These are phyloP conservation scores for Scleropages formosus DNA, from an alignment of 2,797 vertebrate genomes.

Conservation along the genomic window DNA sequence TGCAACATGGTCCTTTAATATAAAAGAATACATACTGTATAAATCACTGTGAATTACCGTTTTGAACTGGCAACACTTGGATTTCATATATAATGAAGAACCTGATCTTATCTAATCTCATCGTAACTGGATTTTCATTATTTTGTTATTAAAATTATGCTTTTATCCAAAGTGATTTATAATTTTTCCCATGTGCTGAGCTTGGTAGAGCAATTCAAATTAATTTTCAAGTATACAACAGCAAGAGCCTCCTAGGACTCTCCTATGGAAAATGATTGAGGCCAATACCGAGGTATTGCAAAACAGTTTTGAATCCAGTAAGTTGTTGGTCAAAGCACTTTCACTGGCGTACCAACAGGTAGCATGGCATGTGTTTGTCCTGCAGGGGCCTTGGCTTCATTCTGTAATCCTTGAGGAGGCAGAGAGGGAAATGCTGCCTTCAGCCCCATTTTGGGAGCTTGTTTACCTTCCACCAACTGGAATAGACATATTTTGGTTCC, in stretches of 20 bases:
- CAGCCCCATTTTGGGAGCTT: conserved; percentile 1
- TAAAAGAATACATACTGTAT: background rate
- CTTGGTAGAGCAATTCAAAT: too few species aligned
- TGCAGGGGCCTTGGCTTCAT: conserved; percentile 4
- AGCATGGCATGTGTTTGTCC: background rate
- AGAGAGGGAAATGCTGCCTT: conserved; percentile 8
- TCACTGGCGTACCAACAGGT: conserved; percentile 20
- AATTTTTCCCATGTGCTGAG: too few species aligned
- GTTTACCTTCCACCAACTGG: background rate
- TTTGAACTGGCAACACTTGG: background rate
- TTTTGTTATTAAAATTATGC: too few species aligned
- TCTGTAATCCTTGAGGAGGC: background rate
- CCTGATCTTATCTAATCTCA: too few species aligned
- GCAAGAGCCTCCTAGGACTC: too few species aligned
- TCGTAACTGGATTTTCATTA: too few species aligned
- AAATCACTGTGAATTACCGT: background rate
- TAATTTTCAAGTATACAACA: background rate
- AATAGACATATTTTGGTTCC: background rate
- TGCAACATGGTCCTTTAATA: background rate
- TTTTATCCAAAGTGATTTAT: background rate
- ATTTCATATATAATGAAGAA: too few species aligned
- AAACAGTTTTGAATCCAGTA: background rate
- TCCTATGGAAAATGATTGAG: too few species aligned
- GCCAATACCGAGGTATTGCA: too few species aligned
- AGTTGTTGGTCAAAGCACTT: conserved; percentile 23